Percentiles rank a stretch among this genome's conserved stretches.
Conservation (phyloP, 2,797 vertebrate genomes). For the Myiothlypis chrysogaster region DNA sequence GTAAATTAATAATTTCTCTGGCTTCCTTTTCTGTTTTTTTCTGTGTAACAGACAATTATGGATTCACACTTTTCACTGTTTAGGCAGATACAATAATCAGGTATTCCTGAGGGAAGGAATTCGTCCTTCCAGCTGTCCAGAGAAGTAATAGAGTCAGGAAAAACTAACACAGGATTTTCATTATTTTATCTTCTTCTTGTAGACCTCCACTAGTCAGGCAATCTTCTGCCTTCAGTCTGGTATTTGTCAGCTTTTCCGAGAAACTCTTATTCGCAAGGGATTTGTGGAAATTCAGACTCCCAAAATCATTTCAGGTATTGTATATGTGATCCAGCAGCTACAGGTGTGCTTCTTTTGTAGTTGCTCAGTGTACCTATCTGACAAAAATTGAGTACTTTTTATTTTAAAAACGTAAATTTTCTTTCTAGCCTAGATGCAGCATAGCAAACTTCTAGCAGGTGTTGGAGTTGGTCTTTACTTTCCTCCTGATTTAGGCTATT, state of each 20-base stretch:
- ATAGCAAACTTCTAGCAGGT: background rate
- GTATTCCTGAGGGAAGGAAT: background rate
- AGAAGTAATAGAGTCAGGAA: background rate
- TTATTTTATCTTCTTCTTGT: conserved; percentile 58
- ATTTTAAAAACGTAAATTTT: background rate
- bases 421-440: background rate
- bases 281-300: conserved; percentile 99
- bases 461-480: background rate
- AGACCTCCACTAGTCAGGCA: conserved; percentile 98
- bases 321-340: background rate
- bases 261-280: conserved; percentile 91
- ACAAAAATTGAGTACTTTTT: background rate
- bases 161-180: conserved; percentile 50
- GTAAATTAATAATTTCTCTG: background rate
- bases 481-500: background rate
- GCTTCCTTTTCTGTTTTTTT: background rate
- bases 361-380: background rate
- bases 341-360: background rate
- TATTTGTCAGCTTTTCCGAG: conserved; percentile 96
- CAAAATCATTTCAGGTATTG: conserved; percentile 97
- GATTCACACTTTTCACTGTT: background rate
- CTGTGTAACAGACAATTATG: background rate
- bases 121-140: background rate
- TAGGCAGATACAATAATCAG: background rate
- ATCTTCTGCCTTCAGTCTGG: conserved; percentile 94